These are phyloP conservation scores for Poeciliopsis occidentalis DNA, from an alignment of 2,113 vertebrate genomes.

Conservation along the genomic window DNA sequence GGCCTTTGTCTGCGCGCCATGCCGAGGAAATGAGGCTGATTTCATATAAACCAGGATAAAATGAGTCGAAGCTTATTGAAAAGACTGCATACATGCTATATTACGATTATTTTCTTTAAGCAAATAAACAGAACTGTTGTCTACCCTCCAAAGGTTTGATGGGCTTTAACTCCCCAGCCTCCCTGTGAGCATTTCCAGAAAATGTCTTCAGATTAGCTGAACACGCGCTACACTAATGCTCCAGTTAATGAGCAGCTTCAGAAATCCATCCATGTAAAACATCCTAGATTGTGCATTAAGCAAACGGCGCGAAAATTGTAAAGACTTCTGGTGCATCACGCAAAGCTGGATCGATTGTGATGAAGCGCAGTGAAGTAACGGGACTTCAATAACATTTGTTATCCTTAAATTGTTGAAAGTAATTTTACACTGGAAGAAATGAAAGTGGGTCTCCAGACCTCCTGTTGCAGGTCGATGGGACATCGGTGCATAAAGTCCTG, in stretches of 20 bases:
- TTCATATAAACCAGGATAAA: no score
- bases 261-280: background rate
- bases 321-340: background rate
- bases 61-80: no score
- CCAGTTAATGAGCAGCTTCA: background rate
- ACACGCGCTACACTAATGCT: background rate
- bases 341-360: background rate
- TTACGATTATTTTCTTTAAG: background rate
- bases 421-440: no score
- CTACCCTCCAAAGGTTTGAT: background rate
- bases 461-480: no score
- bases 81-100: background rate
- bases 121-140: background rate
- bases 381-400: no score
- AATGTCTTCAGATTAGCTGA: background rate
- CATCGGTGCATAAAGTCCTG: no score
- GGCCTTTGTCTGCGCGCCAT: constrained; percentile 62
- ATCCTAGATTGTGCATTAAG: background rate
- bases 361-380: no score
- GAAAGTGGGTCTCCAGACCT: no score
- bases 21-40: background rate
- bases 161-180: background rate
- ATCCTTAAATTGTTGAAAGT: no score
- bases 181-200: background rate
- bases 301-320: background rate